Evolutionary conservation across 92 coral and sea anemone genomes (phyloP).

Genomic region (Zoanthus sociatus): DNA sequence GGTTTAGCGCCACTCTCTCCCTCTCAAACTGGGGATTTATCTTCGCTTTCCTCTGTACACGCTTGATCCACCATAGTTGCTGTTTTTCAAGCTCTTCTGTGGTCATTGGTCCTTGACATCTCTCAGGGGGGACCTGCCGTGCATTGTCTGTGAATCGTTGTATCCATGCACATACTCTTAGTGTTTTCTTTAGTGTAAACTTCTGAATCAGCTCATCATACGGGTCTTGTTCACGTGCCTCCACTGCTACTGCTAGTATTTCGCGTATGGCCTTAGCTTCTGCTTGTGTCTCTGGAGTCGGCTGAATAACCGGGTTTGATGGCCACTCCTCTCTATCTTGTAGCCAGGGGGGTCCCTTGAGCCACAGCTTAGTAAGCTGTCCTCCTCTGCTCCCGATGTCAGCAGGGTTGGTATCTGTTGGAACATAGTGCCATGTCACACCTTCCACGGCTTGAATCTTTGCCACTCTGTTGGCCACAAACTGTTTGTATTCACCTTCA

Average conservation of each 20-base stretch:
- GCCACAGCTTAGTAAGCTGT: neutral
- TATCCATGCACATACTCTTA: slow-evolving; percentile 48
- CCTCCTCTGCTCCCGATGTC: slow-evolving; percentile 5
- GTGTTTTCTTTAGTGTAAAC: neutral
- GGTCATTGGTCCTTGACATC: slow-evolving; percentile 32
- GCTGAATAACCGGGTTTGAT: neutral
- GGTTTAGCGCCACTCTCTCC: slow-evolving; percentile 10
- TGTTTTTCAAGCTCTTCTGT: slow-evolving; percentile 37
- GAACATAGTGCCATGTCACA: slow-evolving; percentile 37
- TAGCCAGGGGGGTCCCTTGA: slow-evolving; percentile 14
- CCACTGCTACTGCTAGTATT: slow-evolving; percentile 3
- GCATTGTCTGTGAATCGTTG: slow-evolving; percentile 22
- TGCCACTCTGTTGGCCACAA: slow-evolving; percentile 50
- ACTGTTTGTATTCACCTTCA: slow-evolving; percentile 45
- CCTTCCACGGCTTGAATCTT: slow-evolving; percentile 35
- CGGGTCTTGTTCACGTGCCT: neutral
- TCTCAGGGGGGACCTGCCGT: neutral
- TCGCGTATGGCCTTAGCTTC: neutral
- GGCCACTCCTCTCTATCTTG: slow-evolving; percentile 4
- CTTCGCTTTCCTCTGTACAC: slow-evolving; percentile 24
- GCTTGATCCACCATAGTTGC: slow-evolving; percentile 41
- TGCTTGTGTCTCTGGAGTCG: neutral
- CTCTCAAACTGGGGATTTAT: neutral
- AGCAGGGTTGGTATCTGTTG: slow-evolving; percentile 14
- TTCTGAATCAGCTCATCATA: slow-evolving; percentile 29